These are phyloP conservation scores for Epizoanthus scotinus DNA, from an alignment of 92 coral and sea anemone species.

Conservation along the genomic window DNA sequence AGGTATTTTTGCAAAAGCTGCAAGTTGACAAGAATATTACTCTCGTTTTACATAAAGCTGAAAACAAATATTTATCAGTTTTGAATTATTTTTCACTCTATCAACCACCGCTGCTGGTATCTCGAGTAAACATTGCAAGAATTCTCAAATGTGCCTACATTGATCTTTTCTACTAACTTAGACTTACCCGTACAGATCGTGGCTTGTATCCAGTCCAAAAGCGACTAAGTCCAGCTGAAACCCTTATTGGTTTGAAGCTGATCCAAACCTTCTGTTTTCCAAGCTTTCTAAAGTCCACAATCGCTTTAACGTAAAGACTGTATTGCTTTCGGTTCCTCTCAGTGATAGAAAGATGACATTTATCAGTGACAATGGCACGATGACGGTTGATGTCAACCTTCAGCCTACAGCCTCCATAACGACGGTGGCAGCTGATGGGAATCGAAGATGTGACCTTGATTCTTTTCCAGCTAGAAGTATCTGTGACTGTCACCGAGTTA, in stretches of 20 bases:
- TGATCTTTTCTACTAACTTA: neutral
- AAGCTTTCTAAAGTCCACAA: slow-evolving; percentile 68
- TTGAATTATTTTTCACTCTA: too few species aligned
- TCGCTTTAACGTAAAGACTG: slow-evolving; percentile 64
- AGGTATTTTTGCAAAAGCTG: too few species aligned
- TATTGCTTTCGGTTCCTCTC: slow-evolving; percentile 62
- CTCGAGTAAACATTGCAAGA: too few species aligned
- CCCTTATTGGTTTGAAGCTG: slow-evolving; percentile 56
- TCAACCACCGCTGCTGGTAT: too few species aligned
- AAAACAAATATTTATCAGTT: too few species aligned
- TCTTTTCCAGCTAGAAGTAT: slow-evolving; percentile 67
- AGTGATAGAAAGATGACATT: slow-evolving; percentile 60
- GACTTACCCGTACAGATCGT: slow-evolving; percentile 57
- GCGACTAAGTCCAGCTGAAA: slow-evolving; percentile 69
- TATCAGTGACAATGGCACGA: slow-evolving; percentile 72
- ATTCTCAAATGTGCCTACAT: too few species aligned
- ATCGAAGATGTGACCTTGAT: slow-evolving; percentile 54
- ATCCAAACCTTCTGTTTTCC: slow-evolving; percentile 55
- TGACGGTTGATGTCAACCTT: slow-evolving; percentile 57
- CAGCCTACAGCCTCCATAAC: slow-evolving; percentile 46
- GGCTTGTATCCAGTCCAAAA: slow-evolving; percentile 79
- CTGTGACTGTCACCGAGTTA: slow-evolving; percentile 52
- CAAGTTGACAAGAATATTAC: too few species aligned
- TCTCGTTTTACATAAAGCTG: too few species aligned
- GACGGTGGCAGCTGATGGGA: slow-evolving; percentile 73